Evolutionary conservation across 2,888 invertebrate species (phyloP).

Genomic region (Nemotelus pantherinus): DNA sequence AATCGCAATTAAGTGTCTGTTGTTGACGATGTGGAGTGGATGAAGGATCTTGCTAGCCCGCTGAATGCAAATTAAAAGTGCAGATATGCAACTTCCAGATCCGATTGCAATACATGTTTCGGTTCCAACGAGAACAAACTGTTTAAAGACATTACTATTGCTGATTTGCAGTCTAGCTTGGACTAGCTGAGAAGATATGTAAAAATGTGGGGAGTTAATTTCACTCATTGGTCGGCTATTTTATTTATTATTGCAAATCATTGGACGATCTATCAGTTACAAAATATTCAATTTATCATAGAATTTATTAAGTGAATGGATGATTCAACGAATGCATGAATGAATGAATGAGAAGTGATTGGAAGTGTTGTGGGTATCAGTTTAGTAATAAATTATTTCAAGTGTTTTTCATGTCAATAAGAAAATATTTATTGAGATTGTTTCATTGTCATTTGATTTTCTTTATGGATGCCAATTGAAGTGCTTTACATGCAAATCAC

Average conservation of each 20-base stretch:
- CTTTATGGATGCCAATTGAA: background rate
- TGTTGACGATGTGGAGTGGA: constrained; percentile 27
- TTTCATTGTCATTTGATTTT: background rate
- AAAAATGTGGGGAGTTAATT: background rate
- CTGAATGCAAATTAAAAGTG: too few species aligned
- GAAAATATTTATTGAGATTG: background rate
- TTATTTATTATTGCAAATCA: constrained; percentile 30
- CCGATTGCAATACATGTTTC: too few species aligned
- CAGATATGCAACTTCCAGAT: too few species aligned
- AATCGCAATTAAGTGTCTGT: constrained; percentile 39
- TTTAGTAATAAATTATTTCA: constrained; percentile 16
- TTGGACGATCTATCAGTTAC: constrained; percentile 38
- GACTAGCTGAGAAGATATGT: too few species aligned
- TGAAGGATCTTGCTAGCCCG: background rate
- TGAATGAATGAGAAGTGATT: background rate
- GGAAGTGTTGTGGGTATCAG: background rate
- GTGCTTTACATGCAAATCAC: background rate
- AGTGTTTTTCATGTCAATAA: background rate
- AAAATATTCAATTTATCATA: constrained; percentile 28
- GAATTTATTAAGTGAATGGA: constrained; percentile 25
- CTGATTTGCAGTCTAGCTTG: too few species aligned
- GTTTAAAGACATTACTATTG: too few species aligned
- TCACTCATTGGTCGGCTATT: constrained; percentile 26
- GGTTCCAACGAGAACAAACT: too few species aligned
- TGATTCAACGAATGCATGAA: background rate